These are phyloP conservation scores for Pristionchus exspectatus DNA, from an alignment of 2,888 invertebrate species.

Conservation along the genomic window DNA sequence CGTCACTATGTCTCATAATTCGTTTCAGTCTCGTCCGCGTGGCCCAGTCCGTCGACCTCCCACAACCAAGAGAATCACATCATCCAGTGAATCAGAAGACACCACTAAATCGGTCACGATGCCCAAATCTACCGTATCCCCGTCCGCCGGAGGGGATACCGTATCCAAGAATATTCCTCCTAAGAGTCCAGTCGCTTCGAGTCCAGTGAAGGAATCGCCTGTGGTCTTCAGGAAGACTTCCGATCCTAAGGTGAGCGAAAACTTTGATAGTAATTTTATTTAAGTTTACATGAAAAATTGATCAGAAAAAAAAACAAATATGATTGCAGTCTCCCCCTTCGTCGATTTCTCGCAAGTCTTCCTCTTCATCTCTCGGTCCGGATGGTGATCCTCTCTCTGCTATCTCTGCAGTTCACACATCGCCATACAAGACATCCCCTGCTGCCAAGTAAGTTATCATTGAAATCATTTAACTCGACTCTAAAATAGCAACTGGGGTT, in stretches of 20 bases:
- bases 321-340: constrained; percentile 40
- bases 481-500: too few relatives aligned
- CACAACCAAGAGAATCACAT: constrained; percentile 17
- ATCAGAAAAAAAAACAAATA: background rate
- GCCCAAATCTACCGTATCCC: background rate
- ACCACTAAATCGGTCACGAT: background rate
- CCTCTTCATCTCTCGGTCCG: constrained; percentile 6
- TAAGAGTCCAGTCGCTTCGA: background rate
- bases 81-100: constrained; percentile 48
- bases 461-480: background rate
- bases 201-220: constrained; percentile 22
- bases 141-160: background rate
- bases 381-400: constrained; percentile 41
- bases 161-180: constrained; percentile 22
- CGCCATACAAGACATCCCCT: constrained; percentile 26
- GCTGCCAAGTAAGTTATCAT: constrained; percentile 30
- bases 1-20: too few relatives aligned
- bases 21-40: constrained; percentile 21
- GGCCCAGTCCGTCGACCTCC: constrained; percentile 48
- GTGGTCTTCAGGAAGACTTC: constrained; percentile 38
- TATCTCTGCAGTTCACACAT: background rate
- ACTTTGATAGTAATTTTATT: background rate
- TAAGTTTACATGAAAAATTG: background rate
- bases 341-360: constrained; percentile 35
- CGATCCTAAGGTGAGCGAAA: constrained; percentile 17